phyloP scores from a whole-genome alignment of 2,888 invertebrate species.

The Catotricha subobsoleta region DNA sequence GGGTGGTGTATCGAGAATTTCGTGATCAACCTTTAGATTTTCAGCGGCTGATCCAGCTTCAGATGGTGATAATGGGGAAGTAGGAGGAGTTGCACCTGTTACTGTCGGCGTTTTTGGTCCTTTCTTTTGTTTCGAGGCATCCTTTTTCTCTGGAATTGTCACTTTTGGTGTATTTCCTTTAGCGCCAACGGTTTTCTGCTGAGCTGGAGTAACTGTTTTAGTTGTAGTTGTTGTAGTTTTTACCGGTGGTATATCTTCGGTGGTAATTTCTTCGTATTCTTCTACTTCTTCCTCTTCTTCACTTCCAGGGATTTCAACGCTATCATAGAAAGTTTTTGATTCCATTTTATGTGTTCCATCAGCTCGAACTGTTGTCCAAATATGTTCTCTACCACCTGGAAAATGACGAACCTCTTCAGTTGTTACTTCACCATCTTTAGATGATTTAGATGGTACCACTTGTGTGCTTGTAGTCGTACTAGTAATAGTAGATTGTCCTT shows the following conservation, averaged over 20 bases:
- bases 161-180: not conserved
- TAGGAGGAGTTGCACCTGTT: constrained; percentile 8
- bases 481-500: no score
- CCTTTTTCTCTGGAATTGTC: no score
- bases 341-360: constrained; percentile 29
- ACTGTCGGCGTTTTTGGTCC: constrained; percentile 3
- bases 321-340: constrained; percentile 25
- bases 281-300: constrained; percentile 26
- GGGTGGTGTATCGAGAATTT: constrained; percentile 4
- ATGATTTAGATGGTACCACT: not conserved
- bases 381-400: constrained; percentile 26
- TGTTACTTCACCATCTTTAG: constrained; percentile 8
- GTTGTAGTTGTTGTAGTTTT: not conserved
- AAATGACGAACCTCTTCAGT: constrained; percentile 7
- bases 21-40: constrained; percentile 1
- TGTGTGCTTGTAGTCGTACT: not conserved
- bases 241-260: constrained; percentile 1
- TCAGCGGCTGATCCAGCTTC: not conserved
- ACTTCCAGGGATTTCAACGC: constrained; percentile 20
- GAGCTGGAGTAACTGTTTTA: constrained; percentile 1
- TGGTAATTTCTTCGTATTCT: constrained; percentile 18
- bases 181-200: not conserved
- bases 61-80: constrained; percentile 1
- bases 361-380: constrained; percentile 26
- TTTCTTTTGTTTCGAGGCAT: not conserved